These are phyloP conservation scores for Noctilio leporinus DNA, from an alignment of 2,113 vertebrate species.

Conservation along the genomic window DNA sequence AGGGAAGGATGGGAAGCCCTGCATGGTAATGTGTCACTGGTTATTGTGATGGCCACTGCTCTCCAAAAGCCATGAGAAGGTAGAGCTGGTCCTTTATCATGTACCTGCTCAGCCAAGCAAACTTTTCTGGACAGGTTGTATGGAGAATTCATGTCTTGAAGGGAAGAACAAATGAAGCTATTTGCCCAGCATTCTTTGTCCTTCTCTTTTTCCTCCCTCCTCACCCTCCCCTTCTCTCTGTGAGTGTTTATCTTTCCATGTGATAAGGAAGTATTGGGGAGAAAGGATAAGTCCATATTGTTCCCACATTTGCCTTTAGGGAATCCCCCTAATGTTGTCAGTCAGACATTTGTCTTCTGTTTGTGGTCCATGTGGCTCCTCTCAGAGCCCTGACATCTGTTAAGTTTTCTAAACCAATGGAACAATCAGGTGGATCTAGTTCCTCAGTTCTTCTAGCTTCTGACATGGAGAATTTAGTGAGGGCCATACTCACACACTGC, in stretches of 20 bases:
- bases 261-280: not conserved
- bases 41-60: no score
- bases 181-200: not conserved
- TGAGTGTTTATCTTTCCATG: not conserved
- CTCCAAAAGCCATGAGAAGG: not conserved
- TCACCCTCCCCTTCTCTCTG: not conserved
- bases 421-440: not conserved
- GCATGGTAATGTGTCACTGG: not conserved
- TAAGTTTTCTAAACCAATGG: not conserved
- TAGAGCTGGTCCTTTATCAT: not conserved
- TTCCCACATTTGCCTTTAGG: not conserved
- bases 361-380: not conserved
- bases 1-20: not conserved
- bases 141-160: not conserved
- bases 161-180: not conserved
- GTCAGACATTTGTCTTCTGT: not conserved
- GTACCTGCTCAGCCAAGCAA: no score
- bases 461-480: not conserved
- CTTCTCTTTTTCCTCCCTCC: no score
- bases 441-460: not conserved
- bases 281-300: not conserved
- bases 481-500: not conserved
- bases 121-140: not conserved
- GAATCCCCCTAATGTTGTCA: not conserved
- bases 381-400: not conserved